Base-by-base conservation (phyloP, 1,140 invertebrate species). In the Agrypnia vestita region DNA sequence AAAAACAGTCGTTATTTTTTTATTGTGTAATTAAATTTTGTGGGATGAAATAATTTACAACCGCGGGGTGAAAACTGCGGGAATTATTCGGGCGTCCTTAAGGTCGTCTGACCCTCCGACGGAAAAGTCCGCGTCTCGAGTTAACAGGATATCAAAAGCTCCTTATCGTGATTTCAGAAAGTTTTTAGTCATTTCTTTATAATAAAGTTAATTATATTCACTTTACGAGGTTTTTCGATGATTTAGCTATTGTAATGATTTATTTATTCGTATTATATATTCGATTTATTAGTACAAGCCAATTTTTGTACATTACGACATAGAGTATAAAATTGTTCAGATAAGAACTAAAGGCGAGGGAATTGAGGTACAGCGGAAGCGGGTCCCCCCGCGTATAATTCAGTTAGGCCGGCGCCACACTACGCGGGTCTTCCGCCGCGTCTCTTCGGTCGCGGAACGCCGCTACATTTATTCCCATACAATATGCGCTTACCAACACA, bases 21-120 rank as follows among this genome's bases (percentile, higher is more conserved):
- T 74, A 59, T 74, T 56, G 72, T 56, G n/a, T 44, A 47, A 56
- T 74, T 74, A 74, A 74, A 74, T 56, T 55, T 53, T 21, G 51
- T 35, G 49, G 49, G 43, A 19, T 25, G 21, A 8, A 11, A 13
- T 59, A 59, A 56, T 55, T 59, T 74, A 74, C 51, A 74, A 55
- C 49, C 15, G 53, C 25, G 4, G 15, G n/a, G 51, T 43, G 46
- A 15, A 72, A 72, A 72, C 35, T 25, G 8, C 19, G 0, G 25
- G 53, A 74, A 55, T 25, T 53, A 10, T 25, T 43, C 10, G 15
- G 19, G 49, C 71, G 72, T 74, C 51, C 51, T 35, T 62, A 12
- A 72, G 51, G 15, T 4, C 46, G 12, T n/a, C 12, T 72, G 51
- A 43, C 51, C 55, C 43, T 62, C 35, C 11, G n/a, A n/a, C 1